phyloP scores from a whole-genome alignment of 2,888 invertebrate species.

The Mycalesis mineus region DNA sequence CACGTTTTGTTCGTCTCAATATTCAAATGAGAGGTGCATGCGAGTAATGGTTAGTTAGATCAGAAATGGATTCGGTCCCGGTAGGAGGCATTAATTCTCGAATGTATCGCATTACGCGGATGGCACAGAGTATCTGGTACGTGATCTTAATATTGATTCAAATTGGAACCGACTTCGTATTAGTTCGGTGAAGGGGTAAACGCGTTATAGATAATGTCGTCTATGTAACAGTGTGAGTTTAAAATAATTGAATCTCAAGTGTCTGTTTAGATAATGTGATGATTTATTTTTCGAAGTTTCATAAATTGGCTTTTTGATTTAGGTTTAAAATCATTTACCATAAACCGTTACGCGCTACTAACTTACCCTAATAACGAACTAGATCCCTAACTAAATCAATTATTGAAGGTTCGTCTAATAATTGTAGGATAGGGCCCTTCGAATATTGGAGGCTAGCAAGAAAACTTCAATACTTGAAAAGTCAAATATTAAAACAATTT shows the following conservation, averaged over 20 bases:
- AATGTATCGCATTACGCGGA: slow-evolving; percentile 63
- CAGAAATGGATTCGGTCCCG: slow-evolving; percentile 48
- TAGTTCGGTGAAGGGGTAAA: slow-evolving; percentile 18
- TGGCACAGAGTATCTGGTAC: slow-evolving; percentile 56
- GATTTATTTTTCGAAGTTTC: too few species aligned
- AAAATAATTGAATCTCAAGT: not conserved
- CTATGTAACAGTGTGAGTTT: slow-evolving; percentile 2
- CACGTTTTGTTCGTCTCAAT: slow-evolving; percentile 56
- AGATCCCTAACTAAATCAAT: too few species aligned
- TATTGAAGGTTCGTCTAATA: too few species aligned
- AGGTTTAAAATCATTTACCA: too few species aligned
- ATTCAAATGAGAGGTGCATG: slow-evolving; percentile 65
- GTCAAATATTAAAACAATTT: too few species aligned
- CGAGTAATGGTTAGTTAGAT: slow-evolving; percentile 66
- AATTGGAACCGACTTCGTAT: slow-evolving; percentile 46
- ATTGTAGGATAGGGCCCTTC: too few species aligned
- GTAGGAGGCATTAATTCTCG: slow-evolving; percentile 56
- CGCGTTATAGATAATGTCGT: slow-evolving; percentile 7
- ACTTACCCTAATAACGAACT: too few species aligned
- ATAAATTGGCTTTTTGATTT: too few species aligned
- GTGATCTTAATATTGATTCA: slow-evolving; percentile 65
- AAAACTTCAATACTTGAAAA: too few species aligned
- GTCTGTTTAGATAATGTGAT: not conserved
- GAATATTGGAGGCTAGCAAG: too few species aligned
- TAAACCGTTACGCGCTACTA: too few species aligned